Base-by-base conservation (phyloP, 1,140 invertebrate genomes). In the Drosophila lacertosa region DNA sequence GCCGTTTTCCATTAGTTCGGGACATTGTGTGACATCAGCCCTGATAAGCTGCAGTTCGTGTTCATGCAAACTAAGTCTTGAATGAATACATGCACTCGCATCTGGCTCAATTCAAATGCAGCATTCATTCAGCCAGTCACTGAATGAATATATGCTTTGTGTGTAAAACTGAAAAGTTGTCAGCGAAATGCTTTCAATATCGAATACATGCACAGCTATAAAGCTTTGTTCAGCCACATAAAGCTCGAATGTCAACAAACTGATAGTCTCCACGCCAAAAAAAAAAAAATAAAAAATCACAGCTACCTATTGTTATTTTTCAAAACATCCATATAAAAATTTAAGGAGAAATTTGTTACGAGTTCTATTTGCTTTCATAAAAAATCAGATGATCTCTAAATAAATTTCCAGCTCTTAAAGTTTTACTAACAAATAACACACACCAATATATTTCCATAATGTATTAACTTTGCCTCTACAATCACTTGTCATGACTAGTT, bases 1-100 rank as follows among this genome's bases (percentile, higher is more conserved):
- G 40, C 50, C 13, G 40, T 22, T 69, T 63, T 63, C 66, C 66
- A 63, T 69, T 69, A 62, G 65, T 62, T 54, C 58, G 9, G n/a
- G 39, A 29, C 58, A 68, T 68, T 68, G 58, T 63, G 62, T 51
- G 40, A 51, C 47, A 37, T 45, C 48, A 53, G 65, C 29, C 18
- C 45, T 53, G 65, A 68, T 63, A 69, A 69, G 58, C 66, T 53
- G 39, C 58, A 47, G 48, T 45, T 62, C 57, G 37, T 45, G 40
- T 64, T 65, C 51, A 24, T 15, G 32, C 57, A 50, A 50, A 58
- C 29, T 20, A 22, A 44, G 50, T 59, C 22, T 55, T 22, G 11
- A 53, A 53, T 53, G 50, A 35, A 53, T 53, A 15, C 33, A 55
- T 3, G 37, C 55, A 62, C 37, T 39, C 45, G 45, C 45, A 50